Conservation (phyloP, 2,797 vertebrate species). For the Mus spretus region DNA sequence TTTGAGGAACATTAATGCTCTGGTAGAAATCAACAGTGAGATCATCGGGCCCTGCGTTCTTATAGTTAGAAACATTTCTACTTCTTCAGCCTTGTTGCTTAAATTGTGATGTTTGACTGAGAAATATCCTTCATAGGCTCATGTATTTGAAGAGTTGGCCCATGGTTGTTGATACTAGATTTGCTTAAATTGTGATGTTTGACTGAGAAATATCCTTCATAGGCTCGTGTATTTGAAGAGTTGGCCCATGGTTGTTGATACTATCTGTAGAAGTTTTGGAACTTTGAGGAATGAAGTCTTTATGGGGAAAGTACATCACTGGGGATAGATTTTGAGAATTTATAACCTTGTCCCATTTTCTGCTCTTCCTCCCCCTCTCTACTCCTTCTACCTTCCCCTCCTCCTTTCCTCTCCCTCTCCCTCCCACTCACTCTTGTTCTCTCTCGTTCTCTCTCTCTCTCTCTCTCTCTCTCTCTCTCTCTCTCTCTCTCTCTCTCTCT, state of each 20-base stretch:
- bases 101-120: neutral
- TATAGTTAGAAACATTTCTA: neutral
- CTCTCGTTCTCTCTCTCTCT: neutral
- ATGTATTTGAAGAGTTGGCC: neutral
- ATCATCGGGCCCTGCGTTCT: neutral
- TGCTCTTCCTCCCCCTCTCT: neutral
- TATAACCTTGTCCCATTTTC: neutral
- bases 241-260: neutral
- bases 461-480: neutral
- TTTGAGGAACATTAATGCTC: neutral
- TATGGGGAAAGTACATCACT: neutral
- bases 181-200: neutral
- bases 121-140: neutral
- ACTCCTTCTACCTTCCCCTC: too few species aligned
- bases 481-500: neutral
- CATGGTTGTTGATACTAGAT: neutral
- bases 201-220: neutral
- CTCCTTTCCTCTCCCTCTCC: neutral
- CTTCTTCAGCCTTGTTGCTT: neutral
- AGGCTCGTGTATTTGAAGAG: neutral
- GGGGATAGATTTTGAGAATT: neutral
- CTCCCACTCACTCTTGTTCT: neutral
- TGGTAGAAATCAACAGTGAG: neutral
- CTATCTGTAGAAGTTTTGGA: neutral
- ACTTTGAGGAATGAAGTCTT: neutral